Evolutionary conservation across 1,140 invertebrate genomes (phyloP), one percentile per base, ranked within the genome.

Genomic region (Nixonia krombeini): DNA sequence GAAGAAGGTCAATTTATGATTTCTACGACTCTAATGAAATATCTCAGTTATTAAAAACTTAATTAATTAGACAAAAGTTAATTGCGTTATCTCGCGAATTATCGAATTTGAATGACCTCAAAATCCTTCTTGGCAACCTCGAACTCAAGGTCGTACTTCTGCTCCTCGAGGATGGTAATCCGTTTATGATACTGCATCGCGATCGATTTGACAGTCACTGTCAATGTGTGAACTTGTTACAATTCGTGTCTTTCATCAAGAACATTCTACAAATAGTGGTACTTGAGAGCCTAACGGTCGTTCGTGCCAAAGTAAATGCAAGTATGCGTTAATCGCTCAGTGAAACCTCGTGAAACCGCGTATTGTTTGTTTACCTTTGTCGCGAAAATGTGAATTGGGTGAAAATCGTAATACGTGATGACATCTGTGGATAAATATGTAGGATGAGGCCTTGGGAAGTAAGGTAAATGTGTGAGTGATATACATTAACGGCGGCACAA

Each of bases 121-220:
- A 91, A 90, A 86, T 96, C 94, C 91, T 95, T 97, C 86, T 90
- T 92, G 86, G 92, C 89, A 85, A 98, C 95, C 87, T 95, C 93
- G 86, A 91, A 91, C 88, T 99, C 96, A 88, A 96, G 90, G 90
- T 99, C 96, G 89, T 96, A 98, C 89, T 98, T 97, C 87, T 93
- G 90, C 86, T 93, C 93, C 87, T 99, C 96, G 83, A 99, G 90
- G 75, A 88, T 87, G 81, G 85, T 87, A 85, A 97, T 93, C 87
- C 93, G 91, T 82, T 91, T 91, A 88, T 98, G 91, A 88, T 97
- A 95, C 83, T 89, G 89, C 83, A 88, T 90, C 88, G 92, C 92
- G 87, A 95, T 89, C 87, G 92, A 90, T 88, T 94, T 93, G 83
- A 97, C 88, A 85, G 86, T 88, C 78, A 89, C 91, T 92, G 90